Evolutionary conservation across 2,888 invertebrate species (phyloP), one percentile per base, ranked within the genome.

Genomic region (Oscheius sp.): DNA sequence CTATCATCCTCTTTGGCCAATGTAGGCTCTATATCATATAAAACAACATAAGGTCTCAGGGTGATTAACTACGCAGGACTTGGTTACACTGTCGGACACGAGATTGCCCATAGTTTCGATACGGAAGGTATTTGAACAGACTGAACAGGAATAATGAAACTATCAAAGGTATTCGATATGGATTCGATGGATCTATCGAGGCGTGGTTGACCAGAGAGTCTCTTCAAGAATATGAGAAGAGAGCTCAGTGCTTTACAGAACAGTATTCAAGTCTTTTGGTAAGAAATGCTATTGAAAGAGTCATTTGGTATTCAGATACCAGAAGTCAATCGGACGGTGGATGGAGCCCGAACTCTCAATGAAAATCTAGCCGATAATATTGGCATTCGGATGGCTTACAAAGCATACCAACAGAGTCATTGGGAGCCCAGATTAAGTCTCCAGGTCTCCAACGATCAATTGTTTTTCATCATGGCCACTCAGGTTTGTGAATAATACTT

Each of bases 21-120:
- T 63, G 63, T 47, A 47, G 7, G 42, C 0, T 42, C 42, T 3
- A 3, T 42, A 5, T 7, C 7, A 3, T 42, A 5, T 42, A 3
- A 42, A 42, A 42, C 3, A 5, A 42, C 42, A 42, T 5, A 0
- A 42, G 42, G 0, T 3, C 7, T 42, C 42, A 42, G 42, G 42
- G 42, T 42, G 2, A 47, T 63, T 29, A 63, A 63, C n/a, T 63
- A 63, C 21, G 63, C 63, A 47, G 63, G 63, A 2, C 33, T 63
- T 2, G 63, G 63, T 10, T 63, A 63, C 21, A 63, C 63, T 48
- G 63, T 63, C 21, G 63, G 63, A 21, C 63, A 63, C 48, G 63
- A 63, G 48, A 63, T 63, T 29, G 63, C 47, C 29, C 63, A 63
- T n/a, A 63, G 63, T 50, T 63, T 63, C n/a, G 63, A 63, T n/a